phyloP scores from a whole-genome alignment of 92 coral and sea anemone species.

The Phenganax stokvisi region DNA sequence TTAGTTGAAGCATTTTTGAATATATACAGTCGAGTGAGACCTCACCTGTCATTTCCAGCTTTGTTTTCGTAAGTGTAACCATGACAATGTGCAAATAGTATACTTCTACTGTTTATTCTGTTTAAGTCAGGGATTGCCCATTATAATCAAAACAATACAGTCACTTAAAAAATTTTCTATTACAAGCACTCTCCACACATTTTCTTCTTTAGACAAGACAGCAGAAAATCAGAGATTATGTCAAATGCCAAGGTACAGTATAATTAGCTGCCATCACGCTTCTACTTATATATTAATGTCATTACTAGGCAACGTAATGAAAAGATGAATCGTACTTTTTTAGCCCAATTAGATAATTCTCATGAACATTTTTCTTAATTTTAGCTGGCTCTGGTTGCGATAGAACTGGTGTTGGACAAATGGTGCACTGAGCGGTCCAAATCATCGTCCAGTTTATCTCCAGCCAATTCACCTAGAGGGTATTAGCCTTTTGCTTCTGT shows the following conservation, averaged over 20 bases:
- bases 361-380: background rate
- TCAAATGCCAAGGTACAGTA: conserved; percentile 24
- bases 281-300: background rate
- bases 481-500: conserved; percentile 20
- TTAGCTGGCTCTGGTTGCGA: conserved; percentile 86
- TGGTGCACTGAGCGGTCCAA: conserved; percentile 88
- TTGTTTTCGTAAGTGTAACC: conserved; percentile 65
- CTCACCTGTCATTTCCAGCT: conserved; percentile 80
- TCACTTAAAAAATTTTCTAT: no score
- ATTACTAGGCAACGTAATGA: background rate
- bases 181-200: background rate
- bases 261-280: background rate
- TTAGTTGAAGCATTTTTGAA: conserved; percentile 87
- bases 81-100: background rate
- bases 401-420: conserved; percentile 81
- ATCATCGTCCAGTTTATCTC: conserved; percentile 95
- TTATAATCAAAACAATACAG: no score
- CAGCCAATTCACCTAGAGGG: conserved; percentile 98
- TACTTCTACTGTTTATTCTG: no score
- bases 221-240: conserved; percentile 27
- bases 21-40: conserved; percentile 72
- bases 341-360: no score
- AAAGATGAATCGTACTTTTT: background rate
- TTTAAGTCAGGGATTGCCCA: no score
- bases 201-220: conserved; percentile 22